Conservation (phyloP, 1,140 invertebrate species). For the Euborellia annulipes region DNA sequence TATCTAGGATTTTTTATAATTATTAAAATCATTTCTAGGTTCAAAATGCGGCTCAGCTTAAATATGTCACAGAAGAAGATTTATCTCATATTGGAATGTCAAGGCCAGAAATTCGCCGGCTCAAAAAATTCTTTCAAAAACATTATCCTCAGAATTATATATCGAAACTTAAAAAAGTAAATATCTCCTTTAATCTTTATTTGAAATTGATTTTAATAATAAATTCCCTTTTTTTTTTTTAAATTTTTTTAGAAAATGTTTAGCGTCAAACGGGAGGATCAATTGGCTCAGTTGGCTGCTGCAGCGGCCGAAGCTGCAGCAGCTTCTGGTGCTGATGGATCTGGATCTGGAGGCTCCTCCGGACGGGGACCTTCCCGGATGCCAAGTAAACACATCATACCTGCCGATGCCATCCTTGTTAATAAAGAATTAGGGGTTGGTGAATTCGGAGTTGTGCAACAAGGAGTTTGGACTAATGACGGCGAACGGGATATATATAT, state of each 20-base stretch:
- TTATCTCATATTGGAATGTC: conserved; percentile 83
- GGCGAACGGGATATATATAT: conserved; percentile 75
- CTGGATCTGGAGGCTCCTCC: no score
- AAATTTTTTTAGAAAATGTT: no score
- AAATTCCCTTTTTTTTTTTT: no score
- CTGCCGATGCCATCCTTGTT: conserved; percentile 79
- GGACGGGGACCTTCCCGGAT: no score
- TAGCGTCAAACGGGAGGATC: conserved; percentile 45
- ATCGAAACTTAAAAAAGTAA: conserved; percentile 68
- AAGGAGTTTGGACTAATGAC: conserved; percentile 94
- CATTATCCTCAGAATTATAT: conserved; percentile 85
- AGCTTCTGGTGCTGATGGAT: no score
- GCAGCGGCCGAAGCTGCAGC: no score
- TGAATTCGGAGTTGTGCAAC: conserved; percentile 95
- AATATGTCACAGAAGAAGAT: conserved; percentile 90
- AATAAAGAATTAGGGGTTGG: conserved; percentile 91
- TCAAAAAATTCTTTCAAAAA: conserved; percentile 86
- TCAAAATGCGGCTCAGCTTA: conserved; percentile 84
- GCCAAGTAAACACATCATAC: conserved; percentile 89
- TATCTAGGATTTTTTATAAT: no score
- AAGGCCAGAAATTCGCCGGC: conserved; percentile 81
- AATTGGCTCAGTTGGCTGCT: no score
- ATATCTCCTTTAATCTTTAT: not conserved
- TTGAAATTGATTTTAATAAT: not conserved
- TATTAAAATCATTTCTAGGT: no score